These are phyloP conservation scores for Sorex araneus DNA, from an alignment of 2,113 vertebrate species.

Conservation along the genomic window DNA sequence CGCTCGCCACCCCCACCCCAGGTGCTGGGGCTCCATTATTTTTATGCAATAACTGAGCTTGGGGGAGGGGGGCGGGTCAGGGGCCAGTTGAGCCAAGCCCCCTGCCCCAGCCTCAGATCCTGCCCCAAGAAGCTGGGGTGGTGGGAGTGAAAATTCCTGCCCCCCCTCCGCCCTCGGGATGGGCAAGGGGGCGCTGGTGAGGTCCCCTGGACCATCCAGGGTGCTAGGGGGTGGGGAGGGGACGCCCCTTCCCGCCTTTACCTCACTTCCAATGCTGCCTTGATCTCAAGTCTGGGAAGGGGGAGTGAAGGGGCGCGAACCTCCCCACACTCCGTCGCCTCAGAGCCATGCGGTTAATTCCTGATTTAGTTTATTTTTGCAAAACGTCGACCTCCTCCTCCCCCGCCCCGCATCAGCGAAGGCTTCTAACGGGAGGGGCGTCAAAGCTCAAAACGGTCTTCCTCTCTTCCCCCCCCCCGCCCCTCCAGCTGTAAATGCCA, in stretches of 20 bases:
- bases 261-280: constrained; percentile 86
- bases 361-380: constrained; percentile 85
- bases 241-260: constrained; percentile 78
- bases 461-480: constrained; percentile 59
- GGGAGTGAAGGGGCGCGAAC: constrained; percentile 57
- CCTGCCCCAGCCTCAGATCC: constrained; percentile 55
- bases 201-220: constrained; percentile 85
- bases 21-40: constrained; percentile 83
- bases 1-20: constrained; percentile 73
- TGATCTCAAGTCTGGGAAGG: constrained; percentile 80
- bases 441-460: constrained; percentile 77
- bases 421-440: constrained; percentile 80
- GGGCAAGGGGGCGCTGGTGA: constrained; percentile 79
- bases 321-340: constrained; percentile 59
- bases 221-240: constrained; percentile 83
- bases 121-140: constrained; percentile 72
- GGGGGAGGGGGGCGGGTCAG: constrained; percentile 55
- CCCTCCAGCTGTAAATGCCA: constrained; percentile 67
- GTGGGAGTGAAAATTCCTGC: constrained; percentile 56
- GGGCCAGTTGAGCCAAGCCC: constrained; percentile 76
- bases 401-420: constrained; percentile 74
- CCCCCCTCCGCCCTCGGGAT: constrained; percentile 69
- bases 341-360: constrained; percentile 83
- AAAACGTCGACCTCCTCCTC: constrained; percentile 68
- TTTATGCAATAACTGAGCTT: constrained; percentile 86